These are phyloP conservation scores for Phoeniculus purpureus DNA, from an alignment of 2,797 vertebrate species.

Conservation along the genomic window DNA sequence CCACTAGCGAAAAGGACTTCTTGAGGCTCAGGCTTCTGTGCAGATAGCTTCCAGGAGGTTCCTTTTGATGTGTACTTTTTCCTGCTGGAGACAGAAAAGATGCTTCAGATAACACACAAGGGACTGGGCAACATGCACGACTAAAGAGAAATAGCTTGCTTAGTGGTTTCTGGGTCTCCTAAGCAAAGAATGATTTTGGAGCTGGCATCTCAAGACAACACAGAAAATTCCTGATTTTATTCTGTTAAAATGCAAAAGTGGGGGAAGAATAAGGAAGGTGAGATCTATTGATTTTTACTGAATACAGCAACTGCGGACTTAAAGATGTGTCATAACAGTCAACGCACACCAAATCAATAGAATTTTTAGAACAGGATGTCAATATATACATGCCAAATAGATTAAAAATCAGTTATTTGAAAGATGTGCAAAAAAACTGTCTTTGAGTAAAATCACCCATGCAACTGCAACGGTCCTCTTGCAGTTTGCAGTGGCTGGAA, in stretches of 20 bases:
- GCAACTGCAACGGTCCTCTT: neutral
- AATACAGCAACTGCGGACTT: neutral
- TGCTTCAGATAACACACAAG: neutral
- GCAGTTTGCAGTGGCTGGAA: neutral
- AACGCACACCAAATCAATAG: neutral
- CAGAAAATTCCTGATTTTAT: neutral
- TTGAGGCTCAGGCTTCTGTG: neutral
- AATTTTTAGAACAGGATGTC: neutral
- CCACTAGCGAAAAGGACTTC: neutral
- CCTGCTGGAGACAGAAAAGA: constrained; percentile 39
- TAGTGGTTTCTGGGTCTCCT: neutral
- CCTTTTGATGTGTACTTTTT: neutral
- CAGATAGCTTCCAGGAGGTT: neutral
- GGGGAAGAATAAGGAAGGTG: neutral
- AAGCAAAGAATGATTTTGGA: neutral
- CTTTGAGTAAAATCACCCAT: neutral
- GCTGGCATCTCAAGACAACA: neutral
- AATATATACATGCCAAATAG: neutral
- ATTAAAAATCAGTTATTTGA: neutral
- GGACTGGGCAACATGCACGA: neutral
- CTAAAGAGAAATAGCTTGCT: neutral
- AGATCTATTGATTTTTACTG: neutral
- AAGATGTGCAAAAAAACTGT: neutral
- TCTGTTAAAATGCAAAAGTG: neutral
- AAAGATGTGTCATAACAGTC: neutral